Base-by-base conservation (phyloP, 1,140 invertebrate species). In the Oncopeltus fasciatus region DNA sequence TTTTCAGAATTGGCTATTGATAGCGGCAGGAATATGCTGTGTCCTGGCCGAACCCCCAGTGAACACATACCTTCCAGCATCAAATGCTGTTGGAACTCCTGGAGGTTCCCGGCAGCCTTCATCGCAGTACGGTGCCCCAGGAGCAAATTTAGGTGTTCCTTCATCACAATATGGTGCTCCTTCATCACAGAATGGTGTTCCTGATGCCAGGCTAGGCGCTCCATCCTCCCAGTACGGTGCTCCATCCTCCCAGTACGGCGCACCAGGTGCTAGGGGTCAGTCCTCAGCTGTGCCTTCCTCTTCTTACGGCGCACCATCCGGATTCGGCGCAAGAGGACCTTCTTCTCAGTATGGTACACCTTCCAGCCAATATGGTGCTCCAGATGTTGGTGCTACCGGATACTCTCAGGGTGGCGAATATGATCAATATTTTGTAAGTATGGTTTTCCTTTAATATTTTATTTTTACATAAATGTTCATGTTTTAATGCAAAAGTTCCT, bases 161-260 rank as follows among this genome's bases (percentile, higher is more conserved):
- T 63, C 61, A 2, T 57, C 51, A 26, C 56, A 57, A 44, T 63
- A 63, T 27, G 61, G 61, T 12, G 61, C 61, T n/a, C 61, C 61
- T n/a, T 14, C 20, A 16, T 59, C 58, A 8, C 60, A 29, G 14
- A 51, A 61, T 20, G 60, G 60, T 53, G 60, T 47, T 24, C 51
- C 58, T 5, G 5, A 5, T 14, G 14, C 5, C 5, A 14, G 31
- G 5, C 5, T 38, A 21, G n/a, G n/a, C n/a, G n/a, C n/a, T n/a
- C n/a, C n/a, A n/a, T 56, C 51, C 26, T 56, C 51, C 3, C 51
- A 46, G n/a, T 26, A 58, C 28, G 58, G 58, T 11, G 47, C 60
- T 26, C 61, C 61, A 2, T 63, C 61, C n/a, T 57, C 53, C 29
- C 60, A 61, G 47, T 61, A 61, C 24, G 61, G 61, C 18, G 28